phyloP scores from a whole-genome alignment of 2,113 vertebrate species.

The Indicator maculatus region DNA sequence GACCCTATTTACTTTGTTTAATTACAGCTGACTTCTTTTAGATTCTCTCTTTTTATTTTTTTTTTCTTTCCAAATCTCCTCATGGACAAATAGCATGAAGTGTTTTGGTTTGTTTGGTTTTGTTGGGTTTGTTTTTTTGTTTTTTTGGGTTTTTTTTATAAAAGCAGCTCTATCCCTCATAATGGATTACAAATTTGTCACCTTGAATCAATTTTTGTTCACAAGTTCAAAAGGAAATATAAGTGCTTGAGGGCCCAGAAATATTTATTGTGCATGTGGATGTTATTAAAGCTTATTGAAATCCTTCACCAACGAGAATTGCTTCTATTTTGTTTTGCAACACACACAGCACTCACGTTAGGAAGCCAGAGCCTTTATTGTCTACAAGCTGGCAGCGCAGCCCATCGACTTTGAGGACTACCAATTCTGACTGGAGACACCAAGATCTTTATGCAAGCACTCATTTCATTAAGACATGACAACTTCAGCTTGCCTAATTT shows the following conservation, averaged over 20 bases:
- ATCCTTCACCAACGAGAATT: constrained; percentile 61
- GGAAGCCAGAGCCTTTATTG: not conserved
- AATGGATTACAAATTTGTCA: constrained; percentile 93
- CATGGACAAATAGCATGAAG: constrained; percentile 43
- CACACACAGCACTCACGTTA: not conserved
- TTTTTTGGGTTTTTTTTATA: constrained; percentile 73
- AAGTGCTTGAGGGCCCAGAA: constrained; percentile 87
- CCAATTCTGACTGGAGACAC: not conserved
- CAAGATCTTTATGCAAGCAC: not conserved
- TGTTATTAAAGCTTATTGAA: constrained; percentile 78
- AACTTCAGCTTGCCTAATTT: not conserved
- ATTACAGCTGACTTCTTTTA: constrained; percentile 50
- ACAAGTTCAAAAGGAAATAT: constrained; percentile 89
- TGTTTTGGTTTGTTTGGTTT: constrained; percentile 5
- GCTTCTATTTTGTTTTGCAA: constrained; percentile 55
- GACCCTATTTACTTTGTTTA: constrained; percentile 64
- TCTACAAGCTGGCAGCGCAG: not conserved
- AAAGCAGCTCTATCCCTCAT: constrained; percentile 87
- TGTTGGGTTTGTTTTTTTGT: constrained; percentile 76
- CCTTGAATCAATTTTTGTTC: constrained; percentile 98
- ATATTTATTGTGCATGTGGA: constrained; percentile 91
- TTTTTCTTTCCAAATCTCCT: constrained; percentile 68
- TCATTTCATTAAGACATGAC: constrained; percentile 3
- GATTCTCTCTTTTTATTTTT: not conserved
- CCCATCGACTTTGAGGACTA: not conserved